These are phyloP conservation scores for Miniopterus natalensis DNA, from an alignment of 2,113 vertebrate genomes.

Conservation along the genomic window DNA sequence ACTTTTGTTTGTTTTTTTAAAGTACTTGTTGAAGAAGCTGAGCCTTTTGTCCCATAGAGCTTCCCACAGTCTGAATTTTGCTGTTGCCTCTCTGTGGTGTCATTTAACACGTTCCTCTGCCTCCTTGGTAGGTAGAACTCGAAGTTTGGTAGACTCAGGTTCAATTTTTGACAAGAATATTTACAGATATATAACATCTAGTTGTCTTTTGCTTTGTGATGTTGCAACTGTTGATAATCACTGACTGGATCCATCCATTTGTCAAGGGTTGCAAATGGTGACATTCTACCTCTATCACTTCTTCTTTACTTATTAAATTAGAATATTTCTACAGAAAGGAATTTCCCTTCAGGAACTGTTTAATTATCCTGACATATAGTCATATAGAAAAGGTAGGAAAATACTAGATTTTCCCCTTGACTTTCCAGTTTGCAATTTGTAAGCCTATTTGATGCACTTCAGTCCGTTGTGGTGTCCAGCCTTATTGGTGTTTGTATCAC, in stretches of 20 bases:
- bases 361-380: background rate
- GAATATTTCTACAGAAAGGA: background rate
- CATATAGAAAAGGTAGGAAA: background rate
- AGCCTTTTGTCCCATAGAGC: background rate
- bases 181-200: background rate
- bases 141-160: background rate
- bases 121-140: background rate
- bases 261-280: background rate
- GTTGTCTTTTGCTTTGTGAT: background rate
- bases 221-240: background rate
- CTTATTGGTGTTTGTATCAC: background rate
- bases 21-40: background rate
- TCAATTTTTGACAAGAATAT: conserved; percentile 27
- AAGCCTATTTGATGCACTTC: background rate
- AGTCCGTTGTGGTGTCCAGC: too few relatives aligned
- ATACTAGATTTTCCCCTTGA: background rate
- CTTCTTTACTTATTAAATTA: conserved; percentile 10
- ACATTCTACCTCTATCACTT: background rate
- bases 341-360: background rate
- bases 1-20: background rate
- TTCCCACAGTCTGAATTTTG: background rate
- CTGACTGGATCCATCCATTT: background rate
- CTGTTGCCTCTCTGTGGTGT: background rate
- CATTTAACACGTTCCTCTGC: background rate
- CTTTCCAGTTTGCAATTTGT: background rate